Evolutionary conservation across 1,140 invertebrate species (phyloP).

Genomic region (Lepidurus packardi): DNA sequence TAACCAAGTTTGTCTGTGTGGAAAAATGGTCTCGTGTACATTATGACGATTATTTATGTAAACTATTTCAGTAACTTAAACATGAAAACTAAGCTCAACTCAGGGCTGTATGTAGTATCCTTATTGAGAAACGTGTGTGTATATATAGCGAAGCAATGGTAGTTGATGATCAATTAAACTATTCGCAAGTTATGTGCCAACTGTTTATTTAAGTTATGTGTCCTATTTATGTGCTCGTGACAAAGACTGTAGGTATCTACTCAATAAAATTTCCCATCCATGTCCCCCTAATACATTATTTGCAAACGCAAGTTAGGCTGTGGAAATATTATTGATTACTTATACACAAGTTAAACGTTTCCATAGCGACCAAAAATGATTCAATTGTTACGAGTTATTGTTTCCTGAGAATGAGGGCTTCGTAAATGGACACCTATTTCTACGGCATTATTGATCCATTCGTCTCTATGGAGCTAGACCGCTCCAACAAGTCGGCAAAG

Average conservation of each 20-base stretch:
- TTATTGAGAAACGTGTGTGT: not conserved
- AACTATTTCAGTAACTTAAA: not conserved
- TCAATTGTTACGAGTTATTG: not conserved
- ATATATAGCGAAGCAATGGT: not conserved
- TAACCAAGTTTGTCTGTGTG: too few species aligned
- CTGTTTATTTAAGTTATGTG: not conserved
- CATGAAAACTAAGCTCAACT: too few species aligned
- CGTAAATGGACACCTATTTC: not conserved
- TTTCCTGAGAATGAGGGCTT: not conserved
- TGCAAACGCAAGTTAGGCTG: too few species aligned
- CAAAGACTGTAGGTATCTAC: not conserved
- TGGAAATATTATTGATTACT: too few species aligned
- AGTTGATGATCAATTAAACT: not conserved
- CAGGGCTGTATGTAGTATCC: too few species aligned
- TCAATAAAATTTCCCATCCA: not conserved
- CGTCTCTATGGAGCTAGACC: not conserved
- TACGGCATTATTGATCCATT: not conserved
- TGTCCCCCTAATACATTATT: not conserved
- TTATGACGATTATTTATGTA: too few species aligned
- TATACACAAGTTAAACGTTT: not conserved
- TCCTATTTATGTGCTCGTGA: not conserved
- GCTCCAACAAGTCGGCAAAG: not conserved
- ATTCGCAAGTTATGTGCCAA: not conserved
- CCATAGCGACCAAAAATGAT: not conserved
- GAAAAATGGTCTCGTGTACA: too few species aligned